A percentile compares a stretch with the other conserved stretches of the same genome.
phyloP scores from a whole-genome alignment of 2,888 invertebrate genomes.

The Mactromeris polynyma region DNA sequence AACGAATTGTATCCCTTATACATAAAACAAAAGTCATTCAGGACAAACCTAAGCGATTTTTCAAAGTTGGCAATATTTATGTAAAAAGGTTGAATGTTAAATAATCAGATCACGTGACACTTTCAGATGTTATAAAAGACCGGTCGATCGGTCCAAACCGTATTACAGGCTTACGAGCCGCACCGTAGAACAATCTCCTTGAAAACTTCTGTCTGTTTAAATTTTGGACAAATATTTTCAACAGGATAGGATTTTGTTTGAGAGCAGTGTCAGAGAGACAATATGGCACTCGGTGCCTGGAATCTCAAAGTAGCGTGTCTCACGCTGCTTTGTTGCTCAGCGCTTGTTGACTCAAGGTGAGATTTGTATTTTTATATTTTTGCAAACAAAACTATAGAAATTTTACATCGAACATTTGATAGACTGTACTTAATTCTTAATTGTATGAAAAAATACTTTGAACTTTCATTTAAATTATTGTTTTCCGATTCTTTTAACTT shows the following conservation, averaged over 20 bases:
- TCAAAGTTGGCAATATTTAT: slow-evolving; percentile 27
- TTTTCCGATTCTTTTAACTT: no score
- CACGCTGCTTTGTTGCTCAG: slow-evolving; percentile 55
- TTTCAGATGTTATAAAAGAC: slow-evolving; percentile 20
- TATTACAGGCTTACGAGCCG: slow-evolving; percentile 30
- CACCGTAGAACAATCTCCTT: background rate
- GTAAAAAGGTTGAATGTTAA: slow-evolving; percentile 28
- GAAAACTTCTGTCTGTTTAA: slow-evolving; percentile 7
- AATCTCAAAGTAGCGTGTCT: slow-evolving; percentile 53
- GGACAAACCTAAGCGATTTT: slow-evolving; percentile 36
- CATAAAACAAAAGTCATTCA: slow-evolving; percentile 33
- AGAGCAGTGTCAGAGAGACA: background rate
- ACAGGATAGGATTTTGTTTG: slow-evolving; percentile 20
- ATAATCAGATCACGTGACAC: slow-evolving; percentile 41
- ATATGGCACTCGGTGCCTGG: slow-evolving; percentile 61
- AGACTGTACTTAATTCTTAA: no score
- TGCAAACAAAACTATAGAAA: no score
- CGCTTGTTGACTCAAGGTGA: slow-evolving; percentile 66
- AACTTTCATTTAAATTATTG: no score
- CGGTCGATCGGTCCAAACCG: background rate
- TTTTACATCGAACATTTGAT: no score
- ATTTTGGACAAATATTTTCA: slow-evolving; percentile 10
- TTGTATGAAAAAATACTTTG: no score
- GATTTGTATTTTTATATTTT: background rate
- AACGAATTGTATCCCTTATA: slow-evolving; percentile 20